These are phyloP conservation scores for Cassiopea andromeda DNA, from an alignment of 30 jellyfish, hydroid and myxozoan genomes.

Conservation along the genomic window DNA sequence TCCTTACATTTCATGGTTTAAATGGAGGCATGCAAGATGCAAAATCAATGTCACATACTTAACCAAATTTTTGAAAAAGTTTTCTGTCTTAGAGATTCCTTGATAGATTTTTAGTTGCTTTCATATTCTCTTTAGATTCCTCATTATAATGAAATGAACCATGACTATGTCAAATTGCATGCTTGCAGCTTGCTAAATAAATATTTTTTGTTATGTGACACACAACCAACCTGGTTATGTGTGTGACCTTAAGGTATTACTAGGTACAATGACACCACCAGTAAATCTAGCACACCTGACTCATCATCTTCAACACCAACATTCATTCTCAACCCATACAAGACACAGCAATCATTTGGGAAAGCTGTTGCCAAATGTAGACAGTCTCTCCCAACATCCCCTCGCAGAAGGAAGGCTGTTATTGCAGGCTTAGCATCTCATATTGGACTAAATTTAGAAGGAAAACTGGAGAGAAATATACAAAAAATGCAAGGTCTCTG, in stretches of 20 bases:
- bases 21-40: neutral
- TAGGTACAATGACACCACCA: neutral
- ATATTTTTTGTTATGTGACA: neutral
- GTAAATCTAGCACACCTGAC: neutral
- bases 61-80: too few relatives aligned
- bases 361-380: constrained; percentile 48
- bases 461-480: constrained; percentile 1
- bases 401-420: constrained; percentile 45
- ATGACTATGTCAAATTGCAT: too few relatives aligned
- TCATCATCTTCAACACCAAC: neutral
- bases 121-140: too few relatives aligned
- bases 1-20: neutral
- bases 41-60: neutral
- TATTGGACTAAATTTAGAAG: constrained; percentile 22
- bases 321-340: constrained; percentile 1
- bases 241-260: neutral
- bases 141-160: neutral
- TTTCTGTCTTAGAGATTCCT: too few relatives aligned
- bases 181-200: neutral
- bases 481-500: constrained; percentile 8
- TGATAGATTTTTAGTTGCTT: too few relatives aligned
- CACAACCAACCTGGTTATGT: neutral
- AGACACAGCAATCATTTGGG: constrained; percentile 36
- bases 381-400: constrained; percentile 50
- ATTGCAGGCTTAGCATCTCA: constrained; percentile 53